Evolutionary conservation across 2,797 vertebrate species (phyloP), one percentile per base, ranked within the genome.

Genomic region (Phalloptychus januarius): DNA sequence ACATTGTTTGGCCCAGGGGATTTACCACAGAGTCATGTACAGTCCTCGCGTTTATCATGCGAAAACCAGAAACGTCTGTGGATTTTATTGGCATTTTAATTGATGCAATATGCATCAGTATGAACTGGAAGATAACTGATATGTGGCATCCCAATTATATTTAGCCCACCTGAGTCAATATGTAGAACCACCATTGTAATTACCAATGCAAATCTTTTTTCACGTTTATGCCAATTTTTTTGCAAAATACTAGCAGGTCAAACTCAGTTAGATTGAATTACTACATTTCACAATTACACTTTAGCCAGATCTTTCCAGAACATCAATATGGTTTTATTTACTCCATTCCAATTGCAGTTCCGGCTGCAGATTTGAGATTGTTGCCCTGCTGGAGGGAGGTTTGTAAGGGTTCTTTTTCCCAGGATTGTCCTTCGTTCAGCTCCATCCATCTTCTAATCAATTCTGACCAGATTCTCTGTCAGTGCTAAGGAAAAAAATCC

Each of bases 1-100:
- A 91, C 86, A 85, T 86, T 86, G 84, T 77, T 79, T 73, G 72
- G 69, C 82, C 85, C 82, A 45, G 16, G 67, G 67, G 25, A 70
- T 70, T 70, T 70, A n/a, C 3, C 40, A 28, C 25, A 45, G 65
- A n/a, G 67, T 28, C 40, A 7, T 28, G 40, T 45, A 44, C 67
- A 2, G 25, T 45, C 65, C 65, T 42, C 7, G 65, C 5, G 4
- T 69, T 44, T 69, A 23, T 44, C 36, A 8, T 25, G 36, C 20
- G 0, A 23, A 38, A 23, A 67, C 36, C 36, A 23, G 15, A 20
- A 65, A 23, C 5, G 1, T 40, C 36, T 67, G 38, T 67, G 36
- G 20, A 40, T 38, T 67, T 65, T 8, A 23, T 11, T 67, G 63
- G 10, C 20, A 67, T 67, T 40, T n/a, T 69, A 42, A 25, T 38